Evolutionary conservation across 1,140 invertebrate species (phyloP).

Genomic region (Brachionus asplanchnoidis): DNA sequence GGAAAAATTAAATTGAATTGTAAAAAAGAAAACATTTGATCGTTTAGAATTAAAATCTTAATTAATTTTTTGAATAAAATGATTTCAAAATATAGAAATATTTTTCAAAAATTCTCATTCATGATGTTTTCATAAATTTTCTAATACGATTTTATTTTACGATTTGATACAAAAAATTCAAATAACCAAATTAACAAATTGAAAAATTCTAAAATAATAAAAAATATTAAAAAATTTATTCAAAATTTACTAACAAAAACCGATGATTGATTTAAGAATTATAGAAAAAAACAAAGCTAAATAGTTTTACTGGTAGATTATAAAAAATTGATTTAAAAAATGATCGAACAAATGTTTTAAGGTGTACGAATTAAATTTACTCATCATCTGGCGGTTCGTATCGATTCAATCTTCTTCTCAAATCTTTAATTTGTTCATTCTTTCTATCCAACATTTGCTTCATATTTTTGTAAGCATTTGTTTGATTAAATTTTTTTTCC

Average conservation of each 20-base stretch:
- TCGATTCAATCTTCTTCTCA: slow-evolving; percentile 48
- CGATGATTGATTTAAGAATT: not conserved
- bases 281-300: not conserved
- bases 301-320: not conserved
- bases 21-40: too few species aligned
- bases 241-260: not conserved
- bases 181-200: not conserved
- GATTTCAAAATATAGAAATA: too few species aligned
- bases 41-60: too few species aligned
- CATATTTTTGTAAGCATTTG: slow-evolving; percentile 63
- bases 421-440: slow-evolving; percentile 57
- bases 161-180: not conserved
- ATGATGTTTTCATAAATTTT: too few species aligned
- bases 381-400: slow-evolving; percentile 30
- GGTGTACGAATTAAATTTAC: not conserved
- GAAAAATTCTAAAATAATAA: not conserved
- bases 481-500: slow-evolving; percentile 63
- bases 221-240: not conserved
- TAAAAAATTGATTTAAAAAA: not conserved
- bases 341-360: not conserved
- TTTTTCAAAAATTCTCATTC: too few species aligned
- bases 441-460: slow-evolving; percentile 62
- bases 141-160: too few species aligned
- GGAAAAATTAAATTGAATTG: too few species aligned
- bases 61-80: too few species aligned